Evolutionary conservation across 2,888 invertebrate genomes (phyloP).

Genomic region (Nemotelus nigrinus): DNA sequence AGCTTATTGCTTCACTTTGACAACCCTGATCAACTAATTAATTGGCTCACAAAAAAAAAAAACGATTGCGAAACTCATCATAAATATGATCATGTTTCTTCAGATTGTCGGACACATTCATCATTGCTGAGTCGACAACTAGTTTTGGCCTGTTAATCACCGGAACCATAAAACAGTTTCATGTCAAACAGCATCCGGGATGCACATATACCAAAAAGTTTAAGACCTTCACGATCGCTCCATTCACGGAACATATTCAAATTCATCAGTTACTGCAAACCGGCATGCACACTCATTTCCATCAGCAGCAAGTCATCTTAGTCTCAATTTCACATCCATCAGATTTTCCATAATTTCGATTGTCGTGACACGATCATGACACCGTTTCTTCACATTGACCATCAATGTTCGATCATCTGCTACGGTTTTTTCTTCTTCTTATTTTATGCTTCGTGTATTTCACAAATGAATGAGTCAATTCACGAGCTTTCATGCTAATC

Average conservation of each 20-base stretch:
- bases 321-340: neutral
- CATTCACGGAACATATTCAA: no score
- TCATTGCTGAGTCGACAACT: neutral
- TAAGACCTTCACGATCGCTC: no score
- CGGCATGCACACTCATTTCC: no score
- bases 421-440: no score
- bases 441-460: no score
- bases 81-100: neutral
- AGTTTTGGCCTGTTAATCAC: slow-evolving; percentile 24
- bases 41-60: neutral
- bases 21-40: no score
- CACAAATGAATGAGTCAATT: no score
- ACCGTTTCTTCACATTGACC: slow-evolving; percentile 8
- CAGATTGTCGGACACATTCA: neutral
- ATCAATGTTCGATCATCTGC: no score
- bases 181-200: slow-evolving; percentile 21
- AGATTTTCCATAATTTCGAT: neutral
- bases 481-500: no score
- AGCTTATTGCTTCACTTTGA: no score
- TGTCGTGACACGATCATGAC: slow-evolving; percentile 15
- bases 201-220: neutral
- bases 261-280: no score
- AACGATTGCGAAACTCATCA: neutral
- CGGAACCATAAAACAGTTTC: slow-evolving; percentile 39
- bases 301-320: no score